These are phyloP conservation scores for Falco columbarius DNA, from an alignment of 2,797 vertebrate genomes.

Conservation along the genomic window DNA sequence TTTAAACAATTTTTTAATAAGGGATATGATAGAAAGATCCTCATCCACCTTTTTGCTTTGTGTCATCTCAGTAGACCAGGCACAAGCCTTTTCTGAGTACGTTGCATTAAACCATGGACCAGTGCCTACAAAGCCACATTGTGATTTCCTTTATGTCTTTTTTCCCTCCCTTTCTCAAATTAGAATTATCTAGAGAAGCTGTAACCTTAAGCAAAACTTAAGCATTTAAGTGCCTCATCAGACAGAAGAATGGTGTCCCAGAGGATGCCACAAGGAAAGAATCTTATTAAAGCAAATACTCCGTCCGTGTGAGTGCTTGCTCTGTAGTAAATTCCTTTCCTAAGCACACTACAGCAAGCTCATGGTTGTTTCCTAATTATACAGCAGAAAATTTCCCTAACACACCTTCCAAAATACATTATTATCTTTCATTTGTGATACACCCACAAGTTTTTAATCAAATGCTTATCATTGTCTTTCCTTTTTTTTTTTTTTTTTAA, in stretches of 20 bases:
- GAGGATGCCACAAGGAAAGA: conserved; percentile 11
- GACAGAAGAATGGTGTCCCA: conserved; percentile 35
- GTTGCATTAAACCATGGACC: neutral
- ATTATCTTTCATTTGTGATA: neutral
- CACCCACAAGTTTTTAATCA: neutral
- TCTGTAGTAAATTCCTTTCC: neutral
- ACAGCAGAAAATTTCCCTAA: neutral
- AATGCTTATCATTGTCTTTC: neutral
- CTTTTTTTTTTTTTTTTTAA: neutral
- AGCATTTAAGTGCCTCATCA: conserved; percentile 44
- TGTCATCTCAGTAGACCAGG: neutral
- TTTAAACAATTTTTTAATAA: neutral
- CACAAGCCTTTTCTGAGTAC: neutral
- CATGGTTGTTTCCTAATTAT: neutral
- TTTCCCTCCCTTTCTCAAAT: neutral
- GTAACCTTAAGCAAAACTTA: conserved; percentile 23
- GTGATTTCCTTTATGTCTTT: neutral
- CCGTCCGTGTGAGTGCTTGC: neutral
- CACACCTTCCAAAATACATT: neutral
- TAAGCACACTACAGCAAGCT: neutral
- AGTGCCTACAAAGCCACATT: neutral
- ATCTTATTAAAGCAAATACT: conserved; percentile 3
- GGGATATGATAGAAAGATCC: neutral
- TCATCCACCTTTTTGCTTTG: neutral
- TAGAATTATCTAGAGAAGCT: neutral